phyloP scores from a whole-genome alignment of 2,888 invertebrate genomes.

The Machimus rusticus region DNA sequence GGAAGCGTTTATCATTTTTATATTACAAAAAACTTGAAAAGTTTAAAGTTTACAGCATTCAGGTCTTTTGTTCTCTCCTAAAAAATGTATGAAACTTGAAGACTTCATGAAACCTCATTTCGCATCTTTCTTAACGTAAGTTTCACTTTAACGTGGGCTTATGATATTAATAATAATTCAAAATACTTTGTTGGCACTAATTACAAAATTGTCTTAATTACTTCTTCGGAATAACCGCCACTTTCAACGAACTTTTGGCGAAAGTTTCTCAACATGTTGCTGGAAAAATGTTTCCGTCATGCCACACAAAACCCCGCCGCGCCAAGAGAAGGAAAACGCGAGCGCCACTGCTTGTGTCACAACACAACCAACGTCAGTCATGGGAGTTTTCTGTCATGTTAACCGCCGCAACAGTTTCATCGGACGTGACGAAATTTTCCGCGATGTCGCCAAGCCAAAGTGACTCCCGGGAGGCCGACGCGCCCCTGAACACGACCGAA shows the following conservation, averaged over 20 bases:
- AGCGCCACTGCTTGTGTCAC: background rate
- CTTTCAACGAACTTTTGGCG: background rate
- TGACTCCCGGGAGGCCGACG: background rate
- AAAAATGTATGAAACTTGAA: no score
- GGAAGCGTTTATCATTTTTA: no score
- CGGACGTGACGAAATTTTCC: background rate
- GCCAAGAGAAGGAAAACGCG: background rate
- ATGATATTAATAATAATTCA: no score
- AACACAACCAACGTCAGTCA: background rate
- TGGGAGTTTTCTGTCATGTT: constrained; percentile 23
- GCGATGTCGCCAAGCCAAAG: background rate
- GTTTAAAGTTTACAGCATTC: no score
- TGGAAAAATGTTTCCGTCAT: background rate
- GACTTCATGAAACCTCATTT: no score
- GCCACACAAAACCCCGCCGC: background rate
- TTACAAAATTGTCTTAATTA: no score
- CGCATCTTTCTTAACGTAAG: no score
- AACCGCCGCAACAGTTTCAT: background rate
- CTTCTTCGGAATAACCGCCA: background rate
- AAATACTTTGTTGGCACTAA: no score
- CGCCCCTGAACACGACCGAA: background rate
- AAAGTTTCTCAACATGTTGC: background rate
- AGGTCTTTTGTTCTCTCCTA: no score
- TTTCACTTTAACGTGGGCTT: no score
- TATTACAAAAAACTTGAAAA: no score